phyloP scores from a whole-genome alignment of 2,113 vertebrate genomes.

The Brevimyrus niger region DNA sequence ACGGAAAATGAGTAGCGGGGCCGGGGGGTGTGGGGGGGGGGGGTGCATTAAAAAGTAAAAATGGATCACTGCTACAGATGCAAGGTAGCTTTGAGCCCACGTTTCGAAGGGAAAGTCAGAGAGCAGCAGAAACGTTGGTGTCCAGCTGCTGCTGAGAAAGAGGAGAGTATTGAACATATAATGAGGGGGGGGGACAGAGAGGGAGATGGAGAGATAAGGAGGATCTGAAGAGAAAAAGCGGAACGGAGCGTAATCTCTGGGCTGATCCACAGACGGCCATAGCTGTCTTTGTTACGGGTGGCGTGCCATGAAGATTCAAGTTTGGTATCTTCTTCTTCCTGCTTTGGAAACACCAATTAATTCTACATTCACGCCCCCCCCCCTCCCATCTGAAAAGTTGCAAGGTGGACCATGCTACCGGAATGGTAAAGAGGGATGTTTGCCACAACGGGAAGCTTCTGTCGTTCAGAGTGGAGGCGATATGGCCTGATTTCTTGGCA shows the following conservation, averaged over 20 bases:
- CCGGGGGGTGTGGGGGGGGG: neutral
- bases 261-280: neutral
- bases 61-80: neutral
- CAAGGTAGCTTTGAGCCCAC: neutral
- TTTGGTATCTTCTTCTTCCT: neutral
- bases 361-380: neutral
- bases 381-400: neutral
- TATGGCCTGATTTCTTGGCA: neutral
- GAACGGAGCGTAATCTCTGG: neutral
- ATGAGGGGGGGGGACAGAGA: neutral
- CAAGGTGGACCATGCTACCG: neutral
- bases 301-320: neutral
- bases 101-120: neutral
- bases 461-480: neutral
- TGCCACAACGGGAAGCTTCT: neutral
- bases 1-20: neutral
- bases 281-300: neutral
- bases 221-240: neutral
- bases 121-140: neutral
- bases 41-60: neutral
- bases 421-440: neutral
- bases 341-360: slow-evolving; percentile 7
- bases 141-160: neutral
- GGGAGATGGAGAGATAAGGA: neutral
- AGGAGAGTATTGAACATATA: neutral